A percentile compares a stretch with the other conserved stretches of the same genome.
Conservation (phyloP, 2,113 vertebrate genomes). For the Carassius carassius region DNA sequence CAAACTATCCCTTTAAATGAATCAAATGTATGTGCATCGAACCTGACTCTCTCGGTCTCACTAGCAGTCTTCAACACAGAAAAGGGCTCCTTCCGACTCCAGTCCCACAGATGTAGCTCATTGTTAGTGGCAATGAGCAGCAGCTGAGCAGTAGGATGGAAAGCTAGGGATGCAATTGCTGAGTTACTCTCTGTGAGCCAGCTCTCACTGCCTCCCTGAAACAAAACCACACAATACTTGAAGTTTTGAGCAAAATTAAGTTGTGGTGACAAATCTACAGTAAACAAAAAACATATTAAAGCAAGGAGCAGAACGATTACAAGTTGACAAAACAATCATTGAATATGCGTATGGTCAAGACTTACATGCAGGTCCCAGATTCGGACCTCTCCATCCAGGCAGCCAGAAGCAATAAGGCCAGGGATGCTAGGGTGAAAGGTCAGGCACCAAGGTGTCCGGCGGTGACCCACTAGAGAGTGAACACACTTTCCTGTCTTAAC, state of each 20-base stretch:
- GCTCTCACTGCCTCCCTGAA: constrained; percentile 95
- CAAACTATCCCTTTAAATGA: neutral
- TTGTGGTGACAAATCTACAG: neutral
- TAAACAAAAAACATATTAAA: neutral
- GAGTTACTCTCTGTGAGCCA: constrained; percentile 99
- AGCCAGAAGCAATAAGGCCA: constrained; percentile 96
- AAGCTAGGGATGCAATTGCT: constrained; percentile 95
- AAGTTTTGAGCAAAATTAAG: neutral
- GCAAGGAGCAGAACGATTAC: neutral
- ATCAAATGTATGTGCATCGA: neutral
- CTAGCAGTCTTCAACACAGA: constrained; percentile 96
- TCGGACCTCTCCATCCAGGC: constrained; percentile 96
- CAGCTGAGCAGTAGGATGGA: constrained; percentile 96
- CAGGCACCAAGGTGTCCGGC: constrained; percentile 97
- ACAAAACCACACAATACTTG: constrained; percentile 15
- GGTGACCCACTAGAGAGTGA: constrained; percentile 95
- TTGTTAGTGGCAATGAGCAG: constrained; percentile 96
- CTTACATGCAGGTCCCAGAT: constrained; percentile 99
- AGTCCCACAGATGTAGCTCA: constrained; percentile 99
- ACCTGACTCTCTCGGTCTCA: constrained; percentile 96
- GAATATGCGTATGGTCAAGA: constrained; percentile 48
- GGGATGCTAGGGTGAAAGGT: constrained; percentile 98
- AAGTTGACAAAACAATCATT: neutral
- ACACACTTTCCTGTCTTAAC: constrained; percentile 98
- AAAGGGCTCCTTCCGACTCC: constrained; percentile 96